Percentiles rank a stretch among this genome's conserved stretches.
phyloP scores from a whole-genome alignment of 2,888 invertebrate species.

The Marasmarcha lunaedactyla region DNA sequence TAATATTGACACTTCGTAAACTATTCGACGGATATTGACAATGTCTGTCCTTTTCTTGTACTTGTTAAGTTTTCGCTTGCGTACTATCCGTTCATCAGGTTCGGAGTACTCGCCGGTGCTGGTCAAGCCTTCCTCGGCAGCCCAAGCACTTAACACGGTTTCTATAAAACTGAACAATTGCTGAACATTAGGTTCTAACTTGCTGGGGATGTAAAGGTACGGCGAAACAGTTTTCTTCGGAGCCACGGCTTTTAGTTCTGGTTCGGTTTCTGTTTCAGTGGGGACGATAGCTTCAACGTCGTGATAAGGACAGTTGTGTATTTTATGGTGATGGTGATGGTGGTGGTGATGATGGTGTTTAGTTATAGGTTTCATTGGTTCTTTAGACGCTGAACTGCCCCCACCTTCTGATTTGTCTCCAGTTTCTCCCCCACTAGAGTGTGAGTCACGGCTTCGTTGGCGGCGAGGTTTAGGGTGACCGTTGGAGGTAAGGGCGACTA shows the following conservation, averaged over 20 bases:
- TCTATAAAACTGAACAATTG: constrained; percentile 86
- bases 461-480: constrained; percentile 46
- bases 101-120: constrained; percentile 81
- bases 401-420: constrained; percentile 46
- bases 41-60: constrained; percentile 75
- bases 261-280: constrained; percentile 26
- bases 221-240: constrained; percentile 63
- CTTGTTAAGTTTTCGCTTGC: constrained; percentile 71
- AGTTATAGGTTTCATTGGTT: constrained; percentile 41
- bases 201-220: constrained; percentile 62
- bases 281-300: constrained; percentile 35
- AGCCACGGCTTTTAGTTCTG: constrained; percentile 38
- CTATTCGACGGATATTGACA: constrained; percentile 76
- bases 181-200: constrained; percentile 82
- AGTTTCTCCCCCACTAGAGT: constrained; percentile 59
- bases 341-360: constrained; percentile 56
- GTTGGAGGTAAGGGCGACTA: constrained; percentile 45
- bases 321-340: constrained; percentile 50
- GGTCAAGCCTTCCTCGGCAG: constrained; percentile 77
- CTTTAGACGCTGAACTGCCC: constrained; percentile 29
- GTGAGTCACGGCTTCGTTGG: constrained; percentile 56
- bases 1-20: constrained; percentile 77
- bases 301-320: constrained; percentile 57
- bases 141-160: constrained; percentile 83
- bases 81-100: constrained; percentile 76